These are phyloP conservation scores for Burhinus oedicnemus DNA, from an alignment of 2,113 vertebrate species.

Conservation along the genomic window DNA sequence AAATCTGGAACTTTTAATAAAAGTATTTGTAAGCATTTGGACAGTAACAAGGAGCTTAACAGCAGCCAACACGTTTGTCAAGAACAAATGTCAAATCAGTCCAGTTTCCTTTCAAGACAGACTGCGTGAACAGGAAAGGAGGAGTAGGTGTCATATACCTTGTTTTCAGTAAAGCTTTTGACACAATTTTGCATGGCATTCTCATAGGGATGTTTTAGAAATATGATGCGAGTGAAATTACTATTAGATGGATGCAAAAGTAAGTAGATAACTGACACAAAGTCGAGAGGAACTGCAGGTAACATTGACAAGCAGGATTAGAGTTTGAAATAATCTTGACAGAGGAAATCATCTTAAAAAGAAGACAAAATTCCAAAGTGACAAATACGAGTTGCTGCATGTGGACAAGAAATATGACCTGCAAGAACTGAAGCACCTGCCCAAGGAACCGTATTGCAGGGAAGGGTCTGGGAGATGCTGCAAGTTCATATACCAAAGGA, in stretches of 20 bases:
- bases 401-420: not conserved
- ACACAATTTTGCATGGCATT: not conserved
- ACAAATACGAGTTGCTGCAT: not conserved
- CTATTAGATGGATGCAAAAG: not conserved
- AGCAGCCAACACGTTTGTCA: not conserved
- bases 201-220: not conserved
- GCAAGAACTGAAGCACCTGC: fast-evolving
- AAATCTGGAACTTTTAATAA: not conserved
- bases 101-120: not conserved
- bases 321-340: not conserved
- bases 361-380: not conserved
- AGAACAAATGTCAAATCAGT: not conserved
- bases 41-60: not conserved
- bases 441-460: fast-evolving
- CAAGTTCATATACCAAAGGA: fast-evolving
- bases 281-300: not conserved
- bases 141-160: not conserved
- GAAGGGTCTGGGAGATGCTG: not conserved
- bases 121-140: not conserved
- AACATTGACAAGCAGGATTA: not conserved
- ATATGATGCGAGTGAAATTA: not conserved
- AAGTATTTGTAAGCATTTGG: not conserved
- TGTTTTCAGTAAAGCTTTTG: not conserved
- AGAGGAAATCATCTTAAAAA: not conserved
- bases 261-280: not conserved